Percentiles rank a stretch among this genome's conserved stretches.
These are phyloP conservation scores for Amiota mariae DNA, from an alignment of 2,888 invertebrate species.

Conservation along the genomic window DNA sequence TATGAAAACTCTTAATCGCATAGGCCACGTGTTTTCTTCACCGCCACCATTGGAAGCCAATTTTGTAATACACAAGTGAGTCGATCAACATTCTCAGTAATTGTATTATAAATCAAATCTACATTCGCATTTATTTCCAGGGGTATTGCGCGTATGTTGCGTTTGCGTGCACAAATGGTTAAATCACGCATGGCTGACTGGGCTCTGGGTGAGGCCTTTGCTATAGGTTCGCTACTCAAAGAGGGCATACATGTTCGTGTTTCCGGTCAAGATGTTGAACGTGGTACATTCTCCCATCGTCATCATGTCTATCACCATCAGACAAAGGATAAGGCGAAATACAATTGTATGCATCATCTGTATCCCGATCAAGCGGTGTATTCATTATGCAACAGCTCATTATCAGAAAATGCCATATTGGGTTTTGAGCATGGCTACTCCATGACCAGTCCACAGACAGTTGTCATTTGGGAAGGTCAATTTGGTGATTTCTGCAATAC, in stretches of 20 bases:
- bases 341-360: constrained; percentile 89
- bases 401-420: constrained; percentile 90
- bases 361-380: constrained; percentile 97
- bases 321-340: constrained; percentile 89
- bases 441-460: constrained; percentile 95
- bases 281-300: constrained; percentile 94
- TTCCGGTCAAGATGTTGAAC: constrained; percentile 96
- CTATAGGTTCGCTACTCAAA: constrained; percentile 95
- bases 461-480: constrained; percentile 98
- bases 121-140: constrained; percentile 71
- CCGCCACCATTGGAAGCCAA: constrained; percentile 77
- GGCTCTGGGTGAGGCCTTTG: constrained; percentile 98
- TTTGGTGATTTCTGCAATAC: constrained; percentile 99
- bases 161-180: constrained; percentile 92
- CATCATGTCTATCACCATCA: constrained; percentile 99
- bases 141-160: constrained; percentile 87
- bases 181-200: constrained; percentile 90
- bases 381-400: constrained; percentile 97
- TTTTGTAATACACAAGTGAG: constrained; percentile 77
- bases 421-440: constrained; percentile 98
- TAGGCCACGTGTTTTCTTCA: constrained; percentile 78
- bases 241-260: constrained; percentile 96
- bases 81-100: neutral
- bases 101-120: neutral
- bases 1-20: constrained; percentile 77